A percentile compares a stretch with the other conserved stretches of the same genome.
phyloP scores from a whole-genome alignment of 2,113 vertebrate genomes.

The Trachemys scripta region DNA sequence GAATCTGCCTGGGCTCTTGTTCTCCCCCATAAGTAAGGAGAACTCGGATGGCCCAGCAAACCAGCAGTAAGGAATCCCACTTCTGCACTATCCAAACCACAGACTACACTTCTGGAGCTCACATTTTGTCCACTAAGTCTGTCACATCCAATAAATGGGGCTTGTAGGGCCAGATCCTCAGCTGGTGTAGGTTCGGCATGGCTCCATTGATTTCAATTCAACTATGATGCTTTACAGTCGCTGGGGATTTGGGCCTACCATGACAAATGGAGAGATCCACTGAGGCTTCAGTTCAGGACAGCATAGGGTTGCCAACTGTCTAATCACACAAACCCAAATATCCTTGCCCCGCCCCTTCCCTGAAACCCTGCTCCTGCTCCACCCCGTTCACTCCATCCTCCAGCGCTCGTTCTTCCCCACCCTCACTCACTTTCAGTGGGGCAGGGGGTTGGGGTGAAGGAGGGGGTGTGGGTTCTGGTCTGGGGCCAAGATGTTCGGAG shows the following conservation, averaged over 20 bases:
- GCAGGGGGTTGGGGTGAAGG: no score
- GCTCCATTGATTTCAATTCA: neutral
- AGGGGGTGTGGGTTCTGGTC: no score
- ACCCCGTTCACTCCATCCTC: no score
- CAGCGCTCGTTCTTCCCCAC: no score
- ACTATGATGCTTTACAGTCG: neutral
- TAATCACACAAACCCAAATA: no score
- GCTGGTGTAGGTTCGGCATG: neutral
- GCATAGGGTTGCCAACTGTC: neutral
- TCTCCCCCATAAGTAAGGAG: fast-evolving
- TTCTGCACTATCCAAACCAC: neutral
- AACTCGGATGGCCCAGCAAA: neutral
- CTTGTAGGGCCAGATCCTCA: neutral
- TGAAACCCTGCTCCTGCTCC: no score
- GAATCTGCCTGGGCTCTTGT: neutral
- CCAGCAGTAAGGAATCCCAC: neutral
- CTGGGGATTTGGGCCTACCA: neutral
- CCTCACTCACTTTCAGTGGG: no score
- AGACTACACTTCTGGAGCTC: neutral
- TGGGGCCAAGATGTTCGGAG: no score
- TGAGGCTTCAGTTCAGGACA: neutral
- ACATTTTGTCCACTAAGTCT: neutral
- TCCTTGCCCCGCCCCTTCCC: no score
- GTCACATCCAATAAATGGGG: neutral
- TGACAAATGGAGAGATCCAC: neutral